Conservation (phyloP, 2,888 invertebrate species). For the Priapulus caudatus region DNA sequence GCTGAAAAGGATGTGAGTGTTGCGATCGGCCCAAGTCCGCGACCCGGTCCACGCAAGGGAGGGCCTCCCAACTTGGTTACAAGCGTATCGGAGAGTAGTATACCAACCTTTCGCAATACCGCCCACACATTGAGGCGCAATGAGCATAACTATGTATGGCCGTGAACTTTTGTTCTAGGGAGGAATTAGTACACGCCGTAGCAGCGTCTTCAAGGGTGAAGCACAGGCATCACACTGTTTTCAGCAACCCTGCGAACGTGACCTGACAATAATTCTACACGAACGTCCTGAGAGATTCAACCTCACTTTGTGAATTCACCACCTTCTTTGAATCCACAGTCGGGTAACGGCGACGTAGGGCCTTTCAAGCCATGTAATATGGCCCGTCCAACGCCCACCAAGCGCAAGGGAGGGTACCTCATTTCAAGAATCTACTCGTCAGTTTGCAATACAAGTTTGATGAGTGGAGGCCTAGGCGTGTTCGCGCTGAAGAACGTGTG, state of each 20-base stretch:
- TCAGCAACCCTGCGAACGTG: conserved; percentile 7
- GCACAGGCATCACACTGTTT: too few species aligned
- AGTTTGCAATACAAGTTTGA: conserved; percentile 22
- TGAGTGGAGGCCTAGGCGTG: conserved; percentile 20
- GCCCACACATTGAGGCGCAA: conserved; percentile 10
- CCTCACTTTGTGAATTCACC: conserved; percentile 13
- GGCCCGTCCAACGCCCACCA: conserved; percentile 22
- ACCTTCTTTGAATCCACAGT: conserved; percentile 18
- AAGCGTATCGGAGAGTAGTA: conserved; percentile 13
- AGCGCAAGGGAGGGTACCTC: conserved; percentile 22
- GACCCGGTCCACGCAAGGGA: too few species aligned
- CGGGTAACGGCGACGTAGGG: conserved; percentile 20
- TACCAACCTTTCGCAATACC: conserved; percentile 15
- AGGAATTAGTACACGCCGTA: too few species aligned
- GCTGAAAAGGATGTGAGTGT: background rate
- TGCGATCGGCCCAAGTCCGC: too few species aligned
- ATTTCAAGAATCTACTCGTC: conserved; percentile 17
- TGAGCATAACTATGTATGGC: conserved; percentile 18
- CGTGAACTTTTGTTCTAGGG: background rate
- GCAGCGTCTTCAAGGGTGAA: too few species aligned
- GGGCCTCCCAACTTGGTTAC: conserved; percentile 13
- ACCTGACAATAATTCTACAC: conserved; percentile 14
- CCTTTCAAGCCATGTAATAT: conserved; percentile 21
- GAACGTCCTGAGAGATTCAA: conserved; percentile 9
- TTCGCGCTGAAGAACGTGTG: conserved; percentile 19